Percentiles rank a stretch among this genome's conserved stretches.
These are phyloP conservation scores for Takifugu rubripes DNA, from an alignment of 2,797 vertebrate genomes.

Conservation along the genomic window DNA sequence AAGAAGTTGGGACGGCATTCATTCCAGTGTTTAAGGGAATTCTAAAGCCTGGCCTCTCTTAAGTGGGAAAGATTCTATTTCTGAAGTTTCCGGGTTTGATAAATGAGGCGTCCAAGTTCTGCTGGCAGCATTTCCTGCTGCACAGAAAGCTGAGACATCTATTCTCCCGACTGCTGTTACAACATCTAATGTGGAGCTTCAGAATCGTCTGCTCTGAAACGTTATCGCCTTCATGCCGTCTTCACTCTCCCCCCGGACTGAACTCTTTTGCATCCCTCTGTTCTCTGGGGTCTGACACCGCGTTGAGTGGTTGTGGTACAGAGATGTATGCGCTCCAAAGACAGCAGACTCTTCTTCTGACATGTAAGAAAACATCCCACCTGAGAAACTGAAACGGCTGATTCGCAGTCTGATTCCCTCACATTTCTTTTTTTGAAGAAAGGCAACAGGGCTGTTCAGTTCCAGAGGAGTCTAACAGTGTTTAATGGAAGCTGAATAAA, in stretches of 20 bases:
- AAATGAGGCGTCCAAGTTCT: slow-evolving; percentile 14
- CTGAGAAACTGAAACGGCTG: neutral
- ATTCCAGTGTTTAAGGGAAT: slow-evolving; percentile 3
- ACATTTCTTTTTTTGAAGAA: no score
- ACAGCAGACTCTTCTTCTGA: slow-evolving; percentile 4
- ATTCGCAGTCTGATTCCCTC: neutral
- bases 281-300: slow-evolving; percentile 4
- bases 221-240: slow-evolving; percentile 12
- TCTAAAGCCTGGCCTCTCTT: slow-evolving; percentile 19
- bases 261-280: slow-evolving; percentile 5
- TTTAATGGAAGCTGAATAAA: slow-evolving; percentile 10
- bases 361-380: slow-evolving; percentile 13
- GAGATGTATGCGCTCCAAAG: slow-evolving; percentile 14
- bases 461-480: slow-evolving; percentile 1
- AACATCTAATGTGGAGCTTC: slow-evolving; percentile 19
- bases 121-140: slow-evolving; percentile 16
- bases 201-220: slow-evolving; percentile 16
- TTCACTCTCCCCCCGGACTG: neutral
- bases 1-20: slow-evolving; percentile 8
- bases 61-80: slow-evolving; percentile 9
- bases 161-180: slow-evolving; percentile 23
- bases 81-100: slow-evolving; percentile 16
- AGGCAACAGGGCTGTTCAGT: neutral
- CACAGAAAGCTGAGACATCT: slow-evolving; percentile 16
- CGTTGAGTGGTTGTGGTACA: slow-evolving; percentile 1